Base-by-base conservation (phyloP, 2,797 vertebrate genomes). In the Enteromius viviparus region DNA sequence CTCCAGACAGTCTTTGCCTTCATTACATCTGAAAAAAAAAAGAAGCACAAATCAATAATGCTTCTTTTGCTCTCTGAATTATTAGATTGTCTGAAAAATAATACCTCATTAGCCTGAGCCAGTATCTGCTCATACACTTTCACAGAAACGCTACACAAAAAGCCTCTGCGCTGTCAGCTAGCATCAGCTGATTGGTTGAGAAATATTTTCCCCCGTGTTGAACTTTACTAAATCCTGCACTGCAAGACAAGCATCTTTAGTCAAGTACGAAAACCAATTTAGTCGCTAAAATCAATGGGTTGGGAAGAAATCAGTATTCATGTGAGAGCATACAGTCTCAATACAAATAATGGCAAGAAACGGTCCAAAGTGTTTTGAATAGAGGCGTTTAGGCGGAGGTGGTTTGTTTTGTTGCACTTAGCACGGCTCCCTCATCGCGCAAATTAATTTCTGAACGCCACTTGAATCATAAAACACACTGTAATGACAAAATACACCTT, bases 21-120 rank as follows among this genome's bases (percentile, higher is more conserved):
- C 70, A 80, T 84, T 45, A 55, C 42, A 51, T 34, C 78, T 75
- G 69, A 17, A 53, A 79, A 85, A 85, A 86, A 70, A 85, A 82
- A 60, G 37, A 74, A 32, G 42, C 19, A 1, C 19, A 68, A 82
- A 84, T 87, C 87, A 86, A 86, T 87, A 84, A 82, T 65, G 75
- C 64, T 71, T 84, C 55, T 76, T 79, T 85, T 42, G 51, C 83
- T 71, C 75, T 76, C 66, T 64, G 79, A 80, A 84, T 86, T 80
- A 86, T 82, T 72, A 17, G 47, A 76, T 74, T 84, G 76, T 71
- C 58, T 80, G 82, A 82, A 84, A 85, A 69, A 62, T 53, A 71
- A 87, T 85, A 84, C 84, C 79, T 86, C 47, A 75, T 87, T 87
- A 87, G 78, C 45, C 45, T 17, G n/a, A 58, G 58, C 68, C 29